These are phyloP conservation scores for Mesorhabditis belari DNA, from an alignment of 2,888 invertebrate genomes.

Conservation along the genomic window DNA sequence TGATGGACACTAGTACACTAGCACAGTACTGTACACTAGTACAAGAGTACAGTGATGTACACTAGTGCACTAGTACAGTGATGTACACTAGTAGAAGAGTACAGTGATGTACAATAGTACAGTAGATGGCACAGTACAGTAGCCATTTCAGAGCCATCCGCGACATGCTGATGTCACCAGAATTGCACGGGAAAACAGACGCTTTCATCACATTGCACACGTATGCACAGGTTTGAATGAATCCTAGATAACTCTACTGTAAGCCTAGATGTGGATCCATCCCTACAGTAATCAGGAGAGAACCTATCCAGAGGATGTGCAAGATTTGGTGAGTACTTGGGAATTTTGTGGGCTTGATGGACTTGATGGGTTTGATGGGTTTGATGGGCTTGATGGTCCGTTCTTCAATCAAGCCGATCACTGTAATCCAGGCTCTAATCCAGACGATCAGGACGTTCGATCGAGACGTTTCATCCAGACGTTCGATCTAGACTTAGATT, in stretches of 20 bases:
- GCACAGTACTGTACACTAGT: no score
- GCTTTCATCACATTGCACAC: constrained; percentile 53
- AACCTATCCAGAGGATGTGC: constrained; percentile 44
- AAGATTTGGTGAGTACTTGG: constrained; percentile 42
- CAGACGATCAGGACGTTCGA: no score
- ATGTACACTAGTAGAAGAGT: no score
- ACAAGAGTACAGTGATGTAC: no score
- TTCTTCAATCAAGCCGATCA: no score
- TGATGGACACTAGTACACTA: no score
- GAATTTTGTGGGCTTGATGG: not conserved
- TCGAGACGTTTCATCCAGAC: no score
- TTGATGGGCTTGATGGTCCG: not conserved
- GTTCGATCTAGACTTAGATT: no score
- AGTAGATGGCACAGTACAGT: not conserved
- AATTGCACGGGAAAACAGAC: constrained; percentile 43
- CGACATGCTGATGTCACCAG: constrained; percentile 41
- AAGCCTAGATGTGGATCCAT: constrained; percentile 47
- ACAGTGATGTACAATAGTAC: no score
- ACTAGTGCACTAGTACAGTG: no score
- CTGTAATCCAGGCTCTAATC: no score
- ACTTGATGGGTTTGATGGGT: no score
- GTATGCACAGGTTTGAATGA: constrained; percentile 45
- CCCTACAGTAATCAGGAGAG: constrained; percentile 45
- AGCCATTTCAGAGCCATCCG: constrained; percentile 41
- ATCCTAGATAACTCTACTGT: not conserved